Base-by-base conservation (phyloP, 1,140 invertebrate genomes). In the Heliconius himera region DNA sequence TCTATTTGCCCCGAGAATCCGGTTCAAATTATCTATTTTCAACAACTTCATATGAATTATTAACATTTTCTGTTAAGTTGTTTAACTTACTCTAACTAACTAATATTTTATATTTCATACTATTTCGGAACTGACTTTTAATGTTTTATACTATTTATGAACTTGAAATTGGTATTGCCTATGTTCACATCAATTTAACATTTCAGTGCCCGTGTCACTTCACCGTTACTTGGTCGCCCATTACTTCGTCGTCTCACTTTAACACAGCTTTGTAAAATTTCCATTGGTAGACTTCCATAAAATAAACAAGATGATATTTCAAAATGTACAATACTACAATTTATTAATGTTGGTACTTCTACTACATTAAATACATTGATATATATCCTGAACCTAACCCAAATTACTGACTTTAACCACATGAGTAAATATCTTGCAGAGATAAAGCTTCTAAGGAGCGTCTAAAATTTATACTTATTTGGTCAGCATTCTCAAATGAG, bases 1-100 rank as follows among this genome's bases (percentile, higher is more conserved):
- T 60, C 36, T 73, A 73, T 81, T 83, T 81, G 36, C 29, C 70
- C 20, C 18, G 38, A 41, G 29, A 72, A 72, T 72, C 70, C 36
- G 36, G 36, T 72, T 72, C 29, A 72, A 72, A 72, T 41, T 38
- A 41, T 41, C 70, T 72, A 41, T 38, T 38, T 36, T 20, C 11
- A 38, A 72, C 70, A 38, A 20, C 1, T 33, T 38, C 6, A 36
- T 38, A 71, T 22, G 29, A 71, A 33, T 71, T 16, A 71, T 71
- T 26, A 46, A 46, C 18, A 51, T 51, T 51, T 51, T 51, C 16
- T 51, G 18, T 20, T 1, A 51, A 51, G 18, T 51, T n/a, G n/a
- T n/a, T n/a, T n/a, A n/a, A n/a, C n/a, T n/a, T n/a, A 46, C 41
- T 46, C 13, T 46, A n/a, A n/a, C n/a, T n/a, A n/a, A n/a, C n/a